Percentiles rank a stretch among this genome's conserved stretches.
These are phyloP conservation scores for Apodemus sylvaticus DNA, from an alignment of 2,113 vertebrate genomes.

Conservation along the genomic window DNA sequence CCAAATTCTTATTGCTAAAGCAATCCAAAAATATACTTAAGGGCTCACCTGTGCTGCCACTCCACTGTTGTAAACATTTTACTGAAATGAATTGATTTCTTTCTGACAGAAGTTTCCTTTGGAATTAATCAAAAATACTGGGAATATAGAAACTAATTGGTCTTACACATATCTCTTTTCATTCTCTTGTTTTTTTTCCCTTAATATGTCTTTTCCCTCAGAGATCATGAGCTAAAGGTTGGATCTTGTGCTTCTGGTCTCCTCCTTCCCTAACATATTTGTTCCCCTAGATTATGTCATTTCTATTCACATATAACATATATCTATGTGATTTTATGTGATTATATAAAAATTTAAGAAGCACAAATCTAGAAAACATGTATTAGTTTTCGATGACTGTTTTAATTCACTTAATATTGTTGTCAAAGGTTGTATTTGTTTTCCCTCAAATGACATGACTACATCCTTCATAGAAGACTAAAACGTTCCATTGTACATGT, in stretches of 20 bases:
- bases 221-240: not conserved
- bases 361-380: not conserved
- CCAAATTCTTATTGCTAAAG: conserved; percentile 63
- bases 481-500: not conserved
- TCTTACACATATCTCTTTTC: not conserved
- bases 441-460: not conserved
- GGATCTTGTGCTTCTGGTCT: not conserved
- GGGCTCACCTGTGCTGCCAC: conserved; percentile 46
- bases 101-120: conserved; percentile 52
- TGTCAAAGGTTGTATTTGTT: not conserved
- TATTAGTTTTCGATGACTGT: not conserved
- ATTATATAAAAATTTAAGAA: not conserved
- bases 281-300: not conserved
- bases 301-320: not conserved
- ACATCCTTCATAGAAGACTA: not conserved
- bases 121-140: conserved; percentile 50
- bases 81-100: conserved; percentile 39
- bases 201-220: not conserved
- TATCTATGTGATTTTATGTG: not conserved
- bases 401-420: not conserved
- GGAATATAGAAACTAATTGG: not conserved
- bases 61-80: conserved; percentile 51
- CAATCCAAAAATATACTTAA: conserved; percentile 63
- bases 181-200: not conserved
- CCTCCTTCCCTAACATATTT: not conserved